Evolutionary conservation across 1,140 invertebrate species (phyloP), one percentile per base, ranked within the genome.

Genomic region (Neuroterus valhalla): DNA sequence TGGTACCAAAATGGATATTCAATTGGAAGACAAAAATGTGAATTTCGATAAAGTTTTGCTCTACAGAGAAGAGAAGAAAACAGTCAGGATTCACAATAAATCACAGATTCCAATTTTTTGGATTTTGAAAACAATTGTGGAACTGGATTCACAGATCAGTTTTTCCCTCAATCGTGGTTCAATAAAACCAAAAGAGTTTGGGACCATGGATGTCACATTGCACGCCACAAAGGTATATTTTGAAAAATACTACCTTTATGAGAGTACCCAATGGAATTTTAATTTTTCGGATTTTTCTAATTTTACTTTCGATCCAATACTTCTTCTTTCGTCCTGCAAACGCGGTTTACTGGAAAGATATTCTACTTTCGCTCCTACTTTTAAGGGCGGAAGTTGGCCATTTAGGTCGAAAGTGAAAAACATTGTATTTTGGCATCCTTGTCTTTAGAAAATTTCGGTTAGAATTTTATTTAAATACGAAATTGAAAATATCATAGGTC

Each of bases 1-100:
- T 12, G 87, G 87, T 0, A 52, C 77, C 0, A 82, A 84, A 52
- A 52, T 86, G 43, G 77, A 87, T 6, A 69, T 89, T 15, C 76
- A 84, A 17, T 15, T 87, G 12, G 78, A 82, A 0, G 50, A 70
- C 11, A 86, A 82, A 46, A 66, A 74, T n/a, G n/a, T 89, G 10
- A 68, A 68, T 14, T 86, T 88, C 21, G 82, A 72, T 23, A 70
- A 75, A 55, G 62, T 82, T 12, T 71, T 88, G 3, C 50, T 88
- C 2, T 67, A 82, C 23, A 74, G 76, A 69, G 80, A 50, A 68
- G 81, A 82, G 12, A 75, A 45, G 21, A 75, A 71, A 38, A 75
- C 3, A 10, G 6, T 84, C 0, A 81, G 12, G 2, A 31, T 88
- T 0, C 70, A 46, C 23, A 88, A 85, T 73, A 79, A 78, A 70